Evolutionary conservation across 2,888 invertebrate genomes (phyloP).

Genomic region (Embidobia sp.): DNA sequence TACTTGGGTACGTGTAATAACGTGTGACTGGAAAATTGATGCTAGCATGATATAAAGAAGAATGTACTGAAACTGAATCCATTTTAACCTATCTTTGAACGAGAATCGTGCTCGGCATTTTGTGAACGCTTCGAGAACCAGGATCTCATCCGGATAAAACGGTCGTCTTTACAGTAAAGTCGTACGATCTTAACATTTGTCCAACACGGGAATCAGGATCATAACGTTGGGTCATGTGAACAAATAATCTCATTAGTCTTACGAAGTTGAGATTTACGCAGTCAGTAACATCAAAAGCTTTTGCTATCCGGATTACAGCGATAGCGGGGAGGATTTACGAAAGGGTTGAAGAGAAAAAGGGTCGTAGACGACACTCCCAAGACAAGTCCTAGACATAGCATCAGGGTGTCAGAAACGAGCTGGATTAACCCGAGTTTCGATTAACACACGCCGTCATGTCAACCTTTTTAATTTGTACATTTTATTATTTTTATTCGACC

Average conservation of each 20-base stretch:
- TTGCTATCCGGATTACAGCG: conserved; percentile 75
- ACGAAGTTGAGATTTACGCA: conserved; percentile 63
- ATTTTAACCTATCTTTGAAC: conserved; percentile 54
- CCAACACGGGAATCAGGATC: conserved; percentile 52
- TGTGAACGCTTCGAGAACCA: conserved; percentile 56
- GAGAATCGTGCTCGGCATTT: conserved; percentile 76
- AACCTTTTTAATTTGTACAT: too few species aligned
- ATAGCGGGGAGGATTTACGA: conserved; percentile 58
- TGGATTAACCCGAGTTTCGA: conserved; percentile 13
- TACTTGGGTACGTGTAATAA: too few species aligned
- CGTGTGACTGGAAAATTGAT: too few species aligned
- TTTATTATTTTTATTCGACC: too few species aligned
- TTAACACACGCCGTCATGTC: not conserved
- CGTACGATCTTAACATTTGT: conserved; percentile 63
- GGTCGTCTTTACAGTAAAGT: conserved; percentile 36
- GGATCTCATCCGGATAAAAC: conserved; percentile 71
- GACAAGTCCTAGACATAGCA: conserved; percentile 69
- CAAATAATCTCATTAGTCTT: conserved; percentile 32
- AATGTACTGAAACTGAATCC: too few species aligned
- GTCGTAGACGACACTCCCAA: conserved; percentile 63
- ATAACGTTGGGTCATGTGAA: conserved; percentile 19
- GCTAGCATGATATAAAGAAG: too few species aligned
- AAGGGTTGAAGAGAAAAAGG: conserved; percentile 49
- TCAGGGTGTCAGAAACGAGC: conserved; percentile 71
- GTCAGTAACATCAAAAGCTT: conserved; percentile 79